Percentiles rank a stretch among this genome's conserved stretches.
Conservation (phyloP, 2,888 invertebrate species). For the Gasteruption jaculator region DNA sequence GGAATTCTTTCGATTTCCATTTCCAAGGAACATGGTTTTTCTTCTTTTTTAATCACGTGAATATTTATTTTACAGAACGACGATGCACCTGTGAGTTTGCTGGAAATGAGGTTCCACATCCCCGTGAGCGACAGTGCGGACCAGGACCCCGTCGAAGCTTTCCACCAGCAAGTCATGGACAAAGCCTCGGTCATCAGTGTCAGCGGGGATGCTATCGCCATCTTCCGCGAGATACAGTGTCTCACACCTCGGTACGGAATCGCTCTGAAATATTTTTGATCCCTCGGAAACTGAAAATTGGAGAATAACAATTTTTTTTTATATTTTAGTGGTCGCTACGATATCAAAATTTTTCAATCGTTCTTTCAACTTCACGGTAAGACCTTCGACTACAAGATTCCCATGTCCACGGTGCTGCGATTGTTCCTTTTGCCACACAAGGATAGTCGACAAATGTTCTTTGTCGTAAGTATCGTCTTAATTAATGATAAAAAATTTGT, state of each 20-base stretch:
- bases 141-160: constrained; percentile 92
- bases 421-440: constrained; percentile 94
- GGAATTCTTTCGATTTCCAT: neutral
- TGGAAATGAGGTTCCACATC: constrained; percentile 98
- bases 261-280: constrained; percentile 7
- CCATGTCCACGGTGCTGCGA: constrained; percentile 92
- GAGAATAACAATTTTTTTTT: constrained; percentile 17
- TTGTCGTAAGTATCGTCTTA: constrained; percentile 66
- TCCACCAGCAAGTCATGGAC: constrained; percentile 93
- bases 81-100: constrained; percentile 92
- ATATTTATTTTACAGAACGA: constrained; percentile 71
- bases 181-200: constrained; percentile 98
- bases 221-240: constrained; percentile 94
- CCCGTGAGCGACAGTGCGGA: constrained; percentile 86
- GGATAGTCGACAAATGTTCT: constrained; percentile 97
- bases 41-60: constrained; percentile 3
- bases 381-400: constrained; percentile 99
- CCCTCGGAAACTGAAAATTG: constrained; percentile 11
- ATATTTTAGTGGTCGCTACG: constrained; percentile 85
- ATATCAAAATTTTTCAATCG: constrained; percentile 89
- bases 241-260: constrained; percentile 84
- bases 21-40: neutral
- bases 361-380: constrained; percentile 94
- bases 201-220: constrained; percentile 96
- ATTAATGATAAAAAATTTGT: constrained; percentile 3